Percentiles rank a stretch among this genome's conserved stretches.
phyloP scores from a whole-genome alignment of 2,113 vertebrate genomes.

The Toxotes jaculatrix region DNA sequence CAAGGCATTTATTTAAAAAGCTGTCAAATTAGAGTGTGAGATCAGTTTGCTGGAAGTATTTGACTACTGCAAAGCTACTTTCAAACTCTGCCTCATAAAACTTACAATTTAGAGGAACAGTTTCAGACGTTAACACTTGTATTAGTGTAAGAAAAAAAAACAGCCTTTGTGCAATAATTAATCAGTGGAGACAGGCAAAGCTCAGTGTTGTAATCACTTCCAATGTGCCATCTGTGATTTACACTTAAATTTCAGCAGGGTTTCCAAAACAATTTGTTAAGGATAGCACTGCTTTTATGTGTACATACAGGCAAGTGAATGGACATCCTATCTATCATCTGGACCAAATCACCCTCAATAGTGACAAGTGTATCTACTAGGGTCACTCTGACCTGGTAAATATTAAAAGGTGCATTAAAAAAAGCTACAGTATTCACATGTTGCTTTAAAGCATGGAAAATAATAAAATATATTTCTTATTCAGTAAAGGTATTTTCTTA shows the following conservation, averaged over 20 bases:
- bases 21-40: slow-evolving; percentile 58
- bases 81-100: slow-evolving; percentile 22
- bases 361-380: background rate
- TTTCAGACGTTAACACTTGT: background rate
- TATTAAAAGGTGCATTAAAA: slow-evolving; percentile 13
- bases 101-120: background rate
- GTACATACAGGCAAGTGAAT: slow-evolving; percentile 25
- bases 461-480: background rate
- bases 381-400: slow-evolving; percentile 13
- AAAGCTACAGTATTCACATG: background rate
- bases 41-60: slow-evolving; percentile 47
- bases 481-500: background rate
- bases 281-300: slow-evolving; percentile 30
- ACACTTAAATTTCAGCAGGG: slow-evolving; percentile 15
- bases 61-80: slow-evolving; percentile 24
- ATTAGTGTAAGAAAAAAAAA: background rate
- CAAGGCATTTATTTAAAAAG: slow-evolving; percentile 51
- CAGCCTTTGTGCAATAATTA: slow-evolving; percentile 37
- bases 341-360: slow-evolving; percentile 8
- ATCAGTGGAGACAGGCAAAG: slow-evolving; percentile 47
- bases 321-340: slow-evolving; percentile 31
- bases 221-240: slow-evolving; percentile 19
- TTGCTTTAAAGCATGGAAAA: background rate
- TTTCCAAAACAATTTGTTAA: slow-evolving; percentile 45
- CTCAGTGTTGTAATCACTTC: slow-evolving; percentile 40